Evolutionary conservation across 1,140 invertebrate species (phyloP), one percentile per base, ranked within the genome.

Genomic region (Drosophila gunungcola): DNA sequence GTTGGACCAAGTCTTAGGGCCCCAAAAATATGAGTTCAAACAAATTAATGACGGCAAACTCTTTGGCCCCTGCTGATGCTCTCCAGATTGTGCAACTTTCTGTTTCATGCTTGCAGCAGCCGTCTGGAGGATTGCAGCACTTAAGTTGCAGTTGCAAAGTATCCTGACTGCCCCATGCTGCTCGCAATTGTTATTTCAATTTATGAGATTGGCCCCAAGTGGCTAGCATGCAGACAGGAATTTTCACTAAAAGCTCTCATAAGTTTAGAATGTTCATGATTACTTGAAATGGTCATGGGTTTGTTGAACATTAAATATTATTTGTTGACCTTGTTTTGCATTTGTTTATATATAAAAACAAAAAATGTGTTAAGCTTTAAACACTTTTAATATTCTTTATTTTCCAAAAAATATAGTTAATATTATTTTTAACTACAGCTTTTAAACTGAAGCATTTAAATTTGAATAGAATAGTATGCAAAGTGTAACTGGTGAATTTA

Each of bases 101-200:
- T 25, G 16, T 36, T 46, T 60, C 56, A 53, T 12, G 34, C 41
- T 39, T n/a, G 29, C 34, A 32, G 46, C 34, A 13, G 2, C 36
- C 36, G 68, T 39, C 68, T 49, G 39, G 61, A 46, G 80, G 67
- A 60, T 54, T 43, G 45, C 52, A 60, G 80, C 77, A 84, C 80
- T 84, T 64, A 84, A 85, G 81, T 68, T 80, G 56, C 78, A 29
- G 61, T 34, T 53, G 61, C 48, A 54, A 55, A 69, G 48, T n/a
- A 69, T 68, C 42, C 41, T 57, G 42, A 25, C 39, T 57, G 51
- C 41, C 70, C 21, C 34, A 11, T 48, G 9, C 56, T 56, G n/a
- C 39, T 25, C 42, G 56, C 32, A 45, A 73, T 85, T 81, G 73
- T 65, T 70, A 70, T 86, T 78, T 41, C 73, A 65, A 85, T 81